These are phyloP conservation scores for Adrianichthys oophorus DNA, from an alignment of 2,797 vertebrate genomes.

Conservation along the genomic window DNA sequence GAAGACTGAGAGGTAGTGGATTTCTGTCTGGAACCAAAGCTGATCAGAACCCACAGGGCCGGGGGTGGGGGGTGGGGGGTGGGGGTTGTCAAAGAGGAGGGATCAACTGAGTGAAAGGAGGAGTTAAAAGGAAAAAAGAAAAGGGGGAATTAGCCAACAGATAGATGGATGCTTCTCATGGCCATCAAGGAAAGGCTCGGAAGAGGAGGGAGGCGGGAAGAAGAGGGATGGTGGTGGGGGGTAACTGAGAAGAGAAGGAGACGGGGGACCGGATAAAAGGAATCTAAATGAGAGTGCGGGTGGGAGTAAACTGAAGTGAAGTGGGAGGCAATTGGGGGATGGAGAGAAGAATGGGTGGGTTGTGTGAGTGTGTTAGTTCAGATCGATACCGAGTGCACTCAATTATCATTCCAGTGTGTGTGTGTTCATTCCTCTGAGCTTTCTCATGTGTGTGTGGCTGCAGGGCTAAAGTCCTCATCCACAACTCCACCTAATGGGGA, in stretches of 20 bases:
- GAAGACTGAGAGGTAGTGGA: constrained; percentile 64
- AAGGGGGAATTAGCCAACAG: constrained; percentile 23
- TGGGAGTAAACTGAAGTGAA: constrained; percentile 22
- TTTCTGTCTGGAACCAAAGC: constrained; percentile 64
- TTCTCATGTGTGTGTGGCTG: constrained; percentile 42
- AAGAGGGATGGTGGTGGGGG: constrained; percentile 9
- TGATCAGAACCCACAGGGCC: constrained; percentile 59
- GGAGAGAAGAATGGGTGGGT: constrained; percentile 48
- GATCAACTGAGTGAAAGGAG: constrained; percentile 12
- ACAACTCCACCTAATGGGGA: constrained; percentile 64
- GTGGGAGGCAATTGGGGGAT: constrained; percentile 32
- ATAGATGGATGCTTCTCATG: constrained; percentile 57
- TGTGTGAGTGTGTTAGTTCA: constrained; percentile 21
- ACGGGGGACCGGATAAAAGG: constrained; percentile 38
- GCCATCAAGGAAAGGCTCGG: constrained; percentile 43
- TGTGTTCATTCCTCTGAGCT: constrained; percentile 21
- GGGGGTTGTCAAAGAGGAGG: constrained; percentile 4
- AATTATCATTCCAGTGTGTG: constrained; percentile 68
- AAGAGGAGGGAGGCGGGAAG: constrained; percentile 2
- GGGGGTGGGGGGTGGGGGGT: constrained; percentile 21
- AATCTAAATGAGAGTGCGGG: constrained; percentile 42
- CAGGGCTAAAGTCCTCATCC: constrained; percentile 53
- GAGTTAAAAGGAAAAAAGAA: not conserved
- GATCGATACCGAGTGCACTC: constrained; percentile 71
- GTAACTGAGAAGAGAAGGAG: constrained; percentile 31